Percentiles rank a stretch among this genome's conserved stretches.
Conservation (phyloP, 2,797 vertebrate species). For the Pipistrellus nathusii region DNA sequence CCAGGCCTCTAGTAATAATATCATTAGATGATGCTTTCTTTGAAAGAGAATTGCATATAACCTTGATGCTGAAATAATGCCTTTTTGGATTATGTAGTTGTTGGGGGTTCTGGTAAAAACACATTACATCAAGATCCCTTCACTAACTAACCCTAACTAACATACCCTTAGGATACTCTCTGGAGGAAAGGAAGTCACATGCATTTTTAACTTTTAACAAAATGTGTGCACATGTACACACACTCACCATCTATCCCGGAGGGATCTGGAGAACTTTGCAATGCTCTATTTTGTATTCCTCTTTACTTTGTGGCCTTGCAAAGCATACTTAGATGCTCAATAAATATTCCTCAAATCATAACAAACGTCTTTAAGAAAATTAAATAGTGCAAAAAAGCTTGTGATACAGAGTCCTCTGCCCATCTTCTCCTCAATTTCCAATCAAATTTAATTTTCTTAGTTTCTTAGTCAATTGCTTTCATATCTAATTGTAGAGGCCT, state of each 20-base stretch:
- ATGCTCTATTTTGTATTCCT: conserved; percentile 12
- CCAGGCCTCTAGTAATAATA: not conserved
- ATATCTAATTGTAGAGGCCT: not conserved
- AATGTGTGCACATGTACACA: not conserved
- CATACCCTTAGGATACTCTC: not conserved
- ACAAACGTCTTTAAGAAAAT: conserved; percentile 26
- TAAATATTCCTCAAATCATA: conserved; percentile 23
- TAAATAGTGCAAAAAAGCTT: not conserved
- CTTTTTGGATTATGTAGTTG: not conserved
- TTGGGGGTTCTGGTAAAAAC: conserved; percentile 10
- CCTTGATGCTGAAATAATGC: not conserved
- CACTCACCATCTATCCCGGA: not conserved
- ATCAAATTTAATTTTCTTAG: not conserved
- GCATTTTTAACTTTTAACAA: conserved; percentile 11
- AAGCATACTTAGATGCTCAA: not conserved
- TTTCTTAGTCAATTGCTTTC: not conserved
- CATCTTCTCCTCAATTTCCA: not conserved
- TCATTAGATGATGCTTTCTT: not conserved
- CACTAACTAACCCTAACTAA: not conserved
- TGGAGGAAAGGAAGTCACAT: not conserved
- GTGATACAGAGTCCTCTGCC: not conserved
- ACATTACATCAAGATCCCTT: not conserved
- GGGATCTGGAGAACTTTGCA: not conserved
- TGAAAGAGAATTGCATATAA: conserved; percentile 30
- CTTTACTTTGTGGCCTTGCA: not conserved